Percentiles rank a stretch among this genome's conserved stretches.
These are phyloP conservation scores for Hyles lineata DNA, from an alignment of 2,888 invertebrate genomes.

Conservation along the genomic window DNA sequence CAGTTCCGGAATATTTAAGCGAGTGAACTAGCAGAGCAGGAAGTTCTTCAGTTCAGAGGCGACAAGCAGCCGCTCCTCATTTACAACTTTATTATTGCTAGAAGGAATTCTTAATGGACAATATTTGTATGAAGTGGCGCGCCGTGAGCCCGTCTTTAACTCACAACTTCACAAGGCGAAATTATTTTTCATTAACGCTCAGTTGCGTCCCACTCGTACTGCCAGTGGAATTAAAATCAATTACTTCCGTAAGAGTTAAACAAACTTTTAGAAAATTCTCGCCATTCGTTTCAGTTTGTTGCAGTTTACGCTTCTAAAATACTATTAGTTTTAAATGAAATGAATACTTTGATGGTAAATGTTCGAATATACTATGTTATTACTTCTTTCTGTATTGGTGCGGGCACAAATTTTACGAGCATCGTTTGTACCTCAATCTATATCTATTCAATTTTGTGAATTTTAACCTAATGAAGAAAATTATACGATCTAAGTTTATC, in stretches of 20 bases:
- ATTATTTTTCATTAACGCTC: constrained; percentile 80
- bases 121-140: constrained; percentile 55
- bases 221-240: constrained; percentile 76
- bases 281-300: constrained; percentile 38
- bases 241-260: constrained; percentile 69
- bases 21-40: background rate
- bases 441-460: background rate
- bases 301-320: constrained; percentile 15
- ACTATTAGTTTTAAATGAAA: background rate
- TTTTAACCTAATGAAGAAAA: background rate
- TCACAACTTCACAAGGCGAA: constrained; percentile 70
- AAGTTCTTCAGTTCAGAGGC: background rate
- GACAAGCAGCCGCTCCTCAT: constrained; percentile 41
- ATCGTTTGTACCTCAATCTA: background rate
- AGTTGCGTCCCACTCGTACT: constrained; percentile 67
- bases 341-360: background rate
- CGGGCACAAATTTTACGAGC: background rate
- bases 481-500: too few relatives aligned
- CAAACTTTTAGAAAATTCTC: constrained; percentile 65
- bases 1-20: background rate
- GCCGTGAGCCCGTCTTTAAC: constrained; percentile 56
- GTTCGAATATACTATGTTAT: too few relatives aligned
- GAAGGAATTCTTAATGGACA: constrained; percentile 62
- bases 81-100: constrained; percentile 45
- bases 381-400: background rate